Evolutionary conservation across 2,113 vertebrate genomes (phyloP).

Genomic region (Thunnus maccoyii): DNA sequence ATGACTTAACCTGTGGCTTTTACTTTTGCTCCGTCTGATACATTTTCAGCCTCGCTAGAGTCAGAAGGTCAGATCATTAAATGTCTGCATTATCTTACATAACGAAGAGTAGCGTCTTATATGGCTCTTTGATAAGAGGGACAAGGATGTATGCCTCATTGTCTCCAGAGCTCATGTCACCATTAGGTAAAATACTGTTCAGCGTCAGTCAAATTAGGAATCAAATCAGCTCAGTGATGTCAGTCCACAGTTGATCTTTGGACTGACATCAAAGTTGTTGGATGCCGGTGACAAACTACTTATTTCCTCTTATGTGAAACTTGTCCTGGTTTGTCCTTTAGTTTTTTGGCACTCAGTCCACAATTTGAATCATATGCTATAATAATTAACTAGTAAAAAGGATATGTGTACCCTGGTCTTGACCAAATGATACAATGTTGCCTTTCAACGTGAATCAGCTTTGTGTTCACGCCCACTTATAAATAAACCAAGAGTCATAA

Average conservation of each 20-base stretch:
- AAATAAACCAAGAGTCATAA: too few relatives aligned
- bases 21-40: background rate
- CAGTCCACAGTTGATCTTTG: conserved; percentile 21
- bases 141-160: conserved; percentile 11
- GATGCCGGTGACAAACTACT: conserved; percentile 2
- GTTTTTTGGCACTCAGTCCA: background rate
- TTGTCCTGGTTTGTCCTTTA: background rate
- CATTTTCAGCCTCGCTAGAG: conserved; percentile 10
- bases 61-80: conserved; percentile 43
- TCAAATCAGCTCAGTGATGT: conserved; percentile 54
- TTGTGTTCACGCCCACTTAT: too few relatives aligned
- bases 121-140: conserved; percentile 18
- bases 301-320: background rate
- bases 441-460: too few relatives aligned
- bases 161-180: conserved; percentile 39
- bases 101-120: conserved; percentile 9
- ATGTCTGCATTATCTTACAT: conserved; percentile 39
- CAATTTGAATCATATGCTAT: background rate
- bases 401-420: too few relatives aligned
- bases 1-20: conserved; percentile 33
- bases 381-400: background rate
- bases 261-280: conserved; percentile 8
- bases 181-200: conserved; percentile 25
- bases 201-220: conserved; percentile 48
- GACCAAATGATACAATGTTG: too few relatives aligned